These are phyloP conservation scores for Pteropus alecto DNA, from an alignment of 2,113 vertebrate genomes.

Conservation along the genomic window DNA sequence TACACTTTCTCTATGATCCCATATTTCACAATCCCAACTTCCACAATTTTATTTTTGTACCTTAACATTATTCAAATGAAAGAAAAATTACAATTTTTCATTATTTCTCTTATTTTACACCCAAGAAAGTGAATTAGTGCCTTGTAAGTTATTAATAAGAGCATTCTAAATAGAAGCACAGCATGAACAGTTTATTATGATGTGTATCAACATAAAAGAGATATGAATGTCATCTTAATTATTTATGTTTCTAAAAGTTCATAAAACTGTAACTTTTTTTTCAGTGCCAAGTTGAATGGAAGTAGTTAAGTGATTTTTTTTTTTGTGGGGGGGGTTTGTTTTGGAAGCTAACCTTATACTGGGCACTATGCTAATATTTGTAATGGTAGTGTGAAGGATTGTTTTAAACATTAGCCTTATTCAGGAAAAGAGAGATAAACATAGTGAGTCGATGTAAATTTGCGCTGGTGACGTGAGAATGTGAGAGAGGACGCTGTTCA, in stretches of 20 bases:
- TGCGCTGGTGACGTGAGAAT: not conserved
- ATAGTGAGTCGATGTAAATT: not conserved
- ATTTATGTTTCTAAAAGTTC: conserved; percentile 45
- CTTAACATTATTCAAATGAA: conserved; percentile 67
- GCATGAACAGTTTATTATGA: conserved; percentile 67
- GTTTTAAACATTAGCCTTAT: conserved; percentile 27
- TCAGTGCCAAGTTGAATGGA: not conserved
- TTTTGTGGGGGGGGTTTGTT: not conserved
- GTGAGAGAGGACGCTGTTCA: not conserved
- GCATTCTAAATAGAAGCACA: conserved; percentile 53
- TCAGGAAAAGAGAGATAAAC: conserved; percentile 45
- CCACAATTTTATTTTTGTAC: conserved; percentile 40
- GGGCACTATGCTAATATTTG: conserved; percentile 8
- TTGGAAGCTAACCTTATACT: not conserved
- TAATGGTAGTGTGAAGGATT: not conserved
- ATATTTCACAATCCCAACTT: not conserved
- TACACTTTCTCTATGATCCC: not conserved
- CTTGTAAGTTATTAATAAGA: conserved; percentile 77
- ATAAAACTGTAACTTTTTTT: not conserved
- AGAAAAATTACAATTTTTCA: conserved; percentile 72
- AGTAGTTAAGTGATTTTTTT: not conserved
- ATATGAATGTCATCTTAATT: conserved; percentile 60
- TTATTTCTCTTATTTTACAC: conserved; percentile 73
- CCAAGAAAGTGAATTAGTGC: conserved; percentile 70
- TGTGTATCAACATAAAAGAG: conserved; percentile 69